Evolutionary conservation across 1,140 invertebrate genomes (phyloP).

Genomic region (Oryctes rhinoceros): DNA sequence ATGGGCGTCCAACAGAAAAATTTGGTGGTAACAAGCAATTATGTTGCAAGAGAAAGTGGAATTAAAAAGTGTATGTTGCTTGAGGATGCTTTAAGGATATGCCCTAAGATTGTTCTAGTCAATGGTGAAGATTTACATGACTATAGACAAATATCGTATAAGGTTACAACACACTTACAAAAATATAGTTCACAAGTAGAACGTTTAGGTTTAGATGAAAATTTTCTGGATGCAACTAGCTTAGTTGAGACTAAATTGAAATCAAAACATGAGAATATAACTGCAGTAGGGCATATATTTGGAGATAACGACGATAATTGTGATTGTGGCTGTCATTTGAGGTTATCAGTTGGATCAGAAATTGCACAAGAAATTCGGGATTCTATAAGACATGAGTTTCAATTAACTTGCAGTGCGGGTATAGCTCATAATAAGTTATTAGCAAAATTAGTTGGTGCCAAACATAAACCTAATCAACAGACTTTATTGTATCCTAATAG

Average conservation of each 20-base stretch:
- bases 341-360: conserved; percentile 71
- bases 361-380: conserved; percentile 77
- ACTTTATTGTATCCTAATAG: conserved; percentile 78
- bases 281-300: conserved; percentile 67
- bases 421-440: conserved; percentile 85
- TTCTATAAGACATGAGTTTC: conserved; percentile 70
- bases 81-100: conserved; percentile 71
- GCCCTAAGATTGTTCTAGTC: conserved; percentile 73
- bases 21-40: conserved; percentile 82
- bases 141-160: conserved; percentile 75
- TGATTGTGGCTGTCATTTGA: conserved; percentile 73
- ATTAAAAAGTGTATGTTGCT: conserved; percentile 79
- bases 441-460: conserved; percentile 77
- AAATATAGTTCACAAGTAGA: conserved; percentile 76
- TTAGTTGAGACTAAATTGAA: conserved; percentile 67
- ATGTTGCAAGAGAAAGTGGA: conserved; percentile 75
- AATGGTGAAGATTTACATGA: conserved; percentile 80
- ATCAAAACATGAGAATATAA: conserved; percentile 55
- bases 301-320: conserved; percentile 67
- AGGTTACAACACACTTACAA: conserved; percentile 73
- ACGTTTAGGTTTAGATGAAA: conserved; percentile 82
- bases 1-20: conserved; percentile 83
- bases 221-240: conserved; percentile 78
- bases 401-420: conserved; percentile 82
- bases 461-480: conserved; percentile 83